Percentiles rank a stretch among this genome's conserved stretches.
These are phyloP conservation scores for Catocala nupta DNA, from an alignment of 2,888 invertebrate species.

Conservation along the genomic window DNA sequence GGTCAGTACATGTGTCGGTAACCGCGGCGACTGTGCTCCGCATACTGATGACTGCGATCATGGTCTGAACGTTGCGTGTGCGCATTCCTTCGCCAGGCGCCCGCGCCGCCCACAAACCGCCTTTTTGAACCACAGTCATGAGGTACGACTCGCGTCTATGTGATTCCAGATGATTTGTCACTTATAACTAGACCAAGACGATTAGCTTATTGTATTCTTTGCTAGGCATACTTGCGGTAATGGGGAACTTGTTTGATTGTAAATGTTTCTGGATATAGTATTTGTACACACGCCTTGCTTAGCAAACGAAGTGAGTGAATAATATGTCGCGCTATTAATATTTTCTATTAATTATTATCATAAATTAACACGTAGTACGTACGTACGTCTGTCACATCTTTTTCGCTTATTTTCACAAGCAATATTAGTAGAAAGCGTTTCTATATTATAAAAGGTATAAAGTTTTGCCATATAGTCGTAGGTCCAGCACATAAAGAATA, in stretches of 20 bases:
- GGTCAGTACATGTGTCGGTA: conserved; percentile 76
- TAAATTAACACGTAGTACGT: too few relatives aligned
- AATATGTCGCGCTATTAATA: too few relatives aligned
- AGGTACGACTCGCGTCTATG: conserved; percentile 20
- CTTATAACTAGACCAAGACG: conserved; percentile 15
- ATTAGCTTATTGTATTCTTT: conserved; percentile 12
- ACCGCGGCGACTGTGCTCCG: conserved; percentile 69
- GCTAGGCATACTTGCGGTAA: neutral
- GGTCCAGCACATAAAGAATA: neutral
- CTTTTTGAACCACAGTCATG: conserved; percentile 46
- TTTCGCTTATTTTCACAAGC: too few relatives aligned
- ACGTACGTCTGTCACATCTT: too few relatives aligned
- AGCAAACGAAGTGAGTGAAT: too few relatives aligned
- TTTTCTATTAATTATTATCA: too few relatives aligned
- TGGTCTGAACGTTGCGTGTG: conserved; percentile 70
- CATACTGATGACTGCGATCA: conserved; percentile 74
- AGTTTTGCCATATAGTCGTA: neutral
- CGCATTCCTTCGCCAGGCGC: conserved; percentile 69
- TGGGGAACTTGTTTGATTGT: neutral
- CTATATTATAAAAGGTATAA: neutral
- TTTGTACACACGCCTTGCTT: too few relatives aligned
- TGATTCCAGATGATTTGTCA: conserved; percentile 26
- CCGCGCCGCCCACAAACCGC: conserved; percentile 50
- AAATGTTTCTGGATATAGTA: too few relatives aligned
- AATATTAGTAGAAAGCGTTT: neutral